Percentiles rank a stretch among this genome's conserved stretches.
Conservation (phyloP, 2,888 invertebrate genomes). For the Amphimallon solstitiale region DNA sequence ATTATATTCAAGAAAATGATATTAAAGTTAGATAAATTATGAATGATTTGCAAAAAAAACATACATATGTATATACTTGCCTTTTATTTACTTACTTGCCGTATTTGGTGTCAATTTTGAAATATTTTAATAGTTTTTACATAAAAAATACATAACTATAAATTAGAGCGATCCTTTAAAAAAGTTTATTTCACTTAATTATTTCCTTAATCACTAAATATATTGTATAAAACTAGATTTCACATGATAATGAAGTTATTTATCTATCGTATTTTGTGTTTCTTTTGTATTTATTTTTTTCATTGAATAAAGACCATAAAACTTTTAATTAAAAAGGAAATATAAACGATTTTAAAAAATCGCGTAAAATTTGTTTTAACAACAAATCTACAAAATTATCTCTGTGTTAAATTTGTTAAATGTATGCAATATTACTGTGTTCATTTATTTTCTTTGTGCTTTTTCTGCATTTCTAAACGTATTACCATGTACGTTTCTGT, state of each 20-base stretch:
- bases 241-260: neutral
- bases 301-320: neutral
- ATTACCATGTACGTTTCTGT: neutral
- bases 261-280: neutral
- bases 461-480: constrained; percentile 3
- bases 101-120: constrained; percentile 34
- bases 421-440: constrained; percentile 52
- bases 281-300: neutral
- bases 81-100: too few species aligned
- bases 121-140: constrained; percentile 38
- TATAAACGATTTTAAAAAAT: constrained; percentile 44
- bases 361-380: constrained; percentile 43
- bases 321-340: constrained; percentile 8
- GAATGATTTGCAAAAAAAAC: too few species aligned
- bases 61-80: constrained; percentile 2
- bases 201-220: constrained; percentile 23
- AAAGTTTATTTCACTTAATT: constrained; percentile 42
- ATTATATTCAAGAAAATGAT: too few species aligned
- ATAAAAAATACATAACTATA: constrained; percentile 41
- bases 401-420: constrained; percentile 57
- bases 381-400: constrained; percentile 51
- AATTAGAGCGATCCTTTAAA: constrained; percentile 47
- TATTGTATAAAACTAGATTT: constrained; percentile 11
- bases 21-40: too few species aligned
- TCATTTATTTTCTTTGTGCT: constrained; percentile 32